Evolutionary conservation across 2,888 invertebrate species (phyloP), one percentile per base, ranked within the genome.

Genomic region (Rapana venosa): DNA sequence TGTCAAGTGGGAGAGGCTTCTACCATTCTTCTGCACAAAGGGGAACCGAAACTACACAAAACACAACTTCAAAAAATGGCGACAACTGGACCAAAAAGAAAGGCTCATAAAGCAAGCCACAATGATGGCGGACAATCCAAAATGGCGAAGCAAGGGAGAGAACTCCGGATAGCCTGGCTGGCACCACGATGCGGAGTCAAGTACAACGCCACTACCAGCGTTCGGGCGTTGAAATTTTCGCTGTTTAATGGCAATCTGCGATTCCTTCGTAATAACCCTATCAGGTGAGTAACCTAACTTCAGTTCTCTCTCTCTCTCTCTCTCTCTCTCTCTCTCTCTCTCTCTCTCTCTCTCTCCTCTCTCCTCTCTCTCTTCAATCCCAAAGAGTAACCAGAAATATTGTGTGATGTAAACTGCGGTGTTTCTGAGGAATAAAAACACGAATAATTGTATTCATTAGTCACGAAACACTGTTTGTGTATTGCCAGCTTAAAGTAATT

Each of bases 111-210:
- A 74, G 74, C 74, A 26, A 74, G 13, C 11, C 13, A 13, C 74
- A 74, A 4, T n/a, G n/a, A n/a, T 26, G 86, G 11, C 20, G 58
- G 56, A 86, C 22, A 22, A 83, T 47, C 84, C 47, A 84, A 58
- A n/a, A 58, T 47, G 87, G 35, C n/a, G 66, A 35, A 6, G 13
- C 5, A 66, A 11, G 70, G 88, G 32, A 88, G 86, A 56, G 90
- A 91, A 70, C 22, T 91, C 8, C 70, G 89, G 32, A 88, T 91
- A 22, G 90, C 90, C 15, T 91, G 90, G 90, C 70, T 91, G n/a
- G 89, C 90, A 0, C 90, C 90, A 1, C 81, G 56, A n/a, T 61
- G 84, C 11, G 79, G 77, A 6, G 15, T 66, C 1, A 85, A 87
- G 85, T 32, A 84, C 15, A 87, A 83, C 58, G 90, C 89, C 4